These are phyloP conservation scores for Epinephelus malabaricus DNA, from an alignment of 2,797 vertebrate genomes.

Conservation along the genomic window DNA sequence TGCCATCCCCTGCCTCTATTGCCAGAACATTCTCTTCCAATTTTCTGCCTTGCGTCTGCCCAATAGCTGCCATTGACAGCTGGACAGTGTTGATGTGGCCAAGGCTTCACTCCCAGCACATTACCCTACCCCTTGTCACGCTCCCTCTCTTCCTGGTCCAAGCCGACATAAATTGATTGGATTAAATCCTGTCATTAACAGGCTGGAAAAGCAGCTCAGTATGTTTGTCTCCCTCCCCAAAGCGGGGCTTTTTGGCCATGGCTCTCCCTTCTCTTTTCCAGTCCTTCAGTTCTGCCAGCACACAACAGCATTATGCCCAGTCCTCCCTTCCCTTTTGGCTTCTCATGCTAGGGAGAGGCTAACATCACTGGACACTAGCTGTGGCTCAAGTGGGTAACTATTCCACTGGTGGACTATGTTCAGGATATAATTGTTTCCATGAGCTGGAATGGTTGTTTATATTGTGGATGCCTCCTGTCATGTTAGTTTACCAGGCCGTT, in stretches of 20 bases:
- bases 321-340: constrained; percentile 75
- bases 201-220: constrained; percentile 87
- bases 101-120: constrained; percentile 83
- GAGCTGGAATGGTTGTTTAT: constrained; percentile 60
- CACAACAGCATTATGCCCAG: constrained; percentile 81
- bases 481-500: constrained; percentile 52
- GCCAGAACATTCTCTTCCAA: constrained; percentile 87
- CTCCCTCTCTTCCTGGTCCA: constrained; percentile 84
- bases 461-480: constrained; percentile 64
- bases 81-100: constrained; percentile 84
- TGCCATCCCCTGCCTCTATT: constrained; percentile 79
- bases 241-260: constrained; percentile 80
- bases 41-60: constrained; percentile 83
- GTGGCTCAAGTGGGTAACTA: constrained; percentile 73
- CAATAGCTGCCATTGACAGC: constrained; percentile 85
- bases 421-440: constrained; percentile 69
- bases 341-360: constrained; percentile 64
- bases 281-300: constrained; percentile 77
- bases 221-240: constrained; percentile 84
- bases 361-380: constrained; percentile 78
- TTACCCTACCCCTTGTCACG: constrained; percentile 84
- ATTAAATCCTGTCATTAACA: constrained; percentile 88
- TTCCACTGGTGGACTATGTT: constrained; percentile 64
- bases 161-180: constrained; percentile 87
- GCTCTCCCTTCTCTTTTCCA: constrained; percentile 79